Evolutionary conservation across 2,888 invertebrate genomes (phyloP), one percentile per base, ranked within the genome.

Genomic region (Polydrusus tereticollis): DNA sequence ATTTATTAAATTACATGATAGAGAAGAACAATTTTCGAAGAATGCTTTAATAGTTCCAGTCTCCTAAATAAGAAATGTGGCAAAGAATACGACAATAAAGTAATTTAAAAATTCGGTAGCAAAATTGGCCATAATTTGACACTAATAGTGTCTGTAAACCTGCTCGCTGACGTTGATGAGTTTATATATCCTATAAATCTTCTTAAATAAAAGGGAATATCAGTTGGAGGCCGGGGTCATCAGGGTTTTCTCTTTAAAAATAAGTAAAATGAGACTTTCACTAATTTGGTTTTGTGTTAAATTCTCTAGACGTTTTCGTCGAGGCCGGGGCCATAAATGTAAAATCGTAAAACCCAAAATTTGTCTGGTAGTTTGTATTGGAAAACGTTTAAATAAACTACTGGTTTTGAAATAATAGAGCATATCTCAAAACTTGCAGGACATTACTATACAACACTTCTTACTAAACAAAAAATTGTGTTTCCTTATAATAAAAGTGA

Each of bases 131-230:
- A 64, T 74, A 67, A 68, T 72, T 72, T 66, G 69, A 69, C 72
- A 72, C 67, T 71, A 68, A 71, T 74, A 52, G 65, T 69, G 60
- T 65, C 74, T 65, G 66, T 69, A 72, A 74, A 74, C 74, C 68
- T 62, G 74, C 38, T 55, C 20, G 52, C 50, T 67, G 74, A 74
- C 70, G 57, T 64, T 72, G 71, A 74, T 72, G 74, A 72, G 71
- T 74, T 72, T 72, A 72, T 72, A 60, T 68, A 65, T 41, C 69
- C 64, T 72, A 72, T 72, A 72, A 74, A 71, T 74, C 74, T 74
- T 71, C 38, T 29, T 21, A 23, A 47, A 68, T 68, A 72, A 68
- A 67, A 58, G 18, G 33, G 58, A 47, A 38, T 41, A 59, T 70
- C 64, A 41, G 70, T 52, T 59, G 65, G 59, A 62, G 72, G 47